Evolutionary conservation across 2,797 vertebrate species (phyloP), one percentile per base, ranked within the genome.

Genomic region (Sciurus carolinensis): DNA sequence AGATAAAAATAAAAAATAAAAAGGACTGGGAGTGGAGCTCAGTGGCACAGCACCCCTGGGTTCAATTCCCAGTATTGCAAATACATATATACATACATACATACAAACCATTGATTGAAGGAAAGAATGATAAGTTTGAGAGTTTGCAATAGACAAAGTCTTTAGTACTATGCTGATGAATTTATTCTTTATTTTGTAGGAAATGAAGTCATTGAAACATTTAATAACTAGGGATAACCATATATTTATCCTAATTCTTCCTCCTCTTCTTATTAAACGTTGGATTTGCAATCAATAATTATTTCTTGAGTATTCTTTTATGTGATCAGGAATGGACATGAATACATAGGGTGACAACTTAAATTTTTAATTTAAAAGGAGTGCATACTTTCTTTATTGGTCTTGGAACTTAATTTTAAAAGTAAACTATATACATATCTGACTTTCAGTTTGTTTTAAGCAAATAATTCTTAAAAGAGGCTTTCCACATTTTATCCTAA

Each of bases 371-470:
- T 75, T 80, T 80, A 84, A 79, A 64, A 44, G 5, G 22, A 89
- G 28, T 39, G 3, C 9, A 24, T 87, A 9, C 10, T 93, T 89
- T 88, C 13, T 91, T 64, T n/a, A 42, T 33, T 95, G 24, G 26
- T 79, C 62, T 91, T 69, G 20, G 44, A 44, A 30, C 86, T 75
- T 85, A 22, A 90, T 47, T 95, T 94, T 87, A 91, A 90, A 96
- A 26, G 17, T 14, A 30, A 83, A 62, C 73, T 52, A 1, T 64
- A 20, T 52, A 69, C 26, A 33, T 64, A 76, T 76, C 17, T 64
- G 14, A 86, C 12, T 95, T 94, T 87, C 80, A 54, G 66, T 95
- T 91, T 66, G 57, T 39, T 47, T 88, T 95, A 76, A 92, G 22
- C 62, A 87, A 79, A 52, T 59, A 62, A 33, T 92, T 96, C 4